Base-by-base conservation (phyloP, 2,797 vertebrate species). In the Perdix hodgsoniae region DNA sequence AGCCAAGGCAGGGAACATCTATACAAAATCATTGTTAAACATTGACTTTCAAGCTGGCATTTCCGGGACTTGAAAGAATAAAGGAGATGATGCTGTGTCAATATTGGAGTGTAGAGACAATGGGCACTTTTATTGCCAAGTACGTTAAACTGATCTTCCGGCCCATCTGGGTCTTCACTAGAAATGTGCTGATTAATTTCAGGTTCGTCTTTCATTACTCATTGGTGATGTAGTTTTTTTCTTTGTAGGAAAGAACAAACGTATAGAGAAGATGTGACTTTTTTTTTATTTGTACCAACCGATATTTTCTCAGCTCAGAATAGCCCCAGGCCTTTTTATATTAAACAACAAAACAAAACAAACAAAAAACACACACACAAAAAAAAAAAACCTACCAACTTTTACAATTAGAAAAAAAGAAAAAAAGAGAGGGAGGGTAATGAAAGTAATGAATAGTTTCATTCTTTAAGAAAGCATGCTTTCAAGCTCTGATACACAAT, bases 21-120 rank as follows among this genome's bases (percentile, higher is more conserved):
- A 9, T 42, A 50, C 23, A 77, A 88, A 84, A 17, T 65, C 54
- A 40, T 8, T 65, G 65, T 81, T 88, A 83, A 93, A 75, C 77
- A 93, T 47, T 91, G 33, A 88, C 69, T 85, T 78, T 80, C 19
- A 69, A 59, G 26, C 31, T 73, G 69, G 17, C 54, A 73, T 83
- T 93, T 94, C n/a, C 75, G 82, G 59, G 65, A 79, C 47, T 50
- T 56, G 15, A 83, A 85, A 93, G 44, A 56, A 11, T 70, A 57
- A 87, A 85, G 54, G 35, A 94, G 87, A 91, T 83, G 2, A 54
- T 59, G 69, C 80, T 88, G 49, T 72, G 83, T 87, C 92, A 94
- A 85, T 75, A 95, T 44, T 71, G 45, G 10, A 60, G 54, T 6
- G 17, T 19, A 65, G 65, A 86, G 37, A 93, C 93, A 95, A 95